Evolutionary conservation across 1,140 invertebrate species (phyloP).

Genomic region (Bathynomus jamesi): DNA sequence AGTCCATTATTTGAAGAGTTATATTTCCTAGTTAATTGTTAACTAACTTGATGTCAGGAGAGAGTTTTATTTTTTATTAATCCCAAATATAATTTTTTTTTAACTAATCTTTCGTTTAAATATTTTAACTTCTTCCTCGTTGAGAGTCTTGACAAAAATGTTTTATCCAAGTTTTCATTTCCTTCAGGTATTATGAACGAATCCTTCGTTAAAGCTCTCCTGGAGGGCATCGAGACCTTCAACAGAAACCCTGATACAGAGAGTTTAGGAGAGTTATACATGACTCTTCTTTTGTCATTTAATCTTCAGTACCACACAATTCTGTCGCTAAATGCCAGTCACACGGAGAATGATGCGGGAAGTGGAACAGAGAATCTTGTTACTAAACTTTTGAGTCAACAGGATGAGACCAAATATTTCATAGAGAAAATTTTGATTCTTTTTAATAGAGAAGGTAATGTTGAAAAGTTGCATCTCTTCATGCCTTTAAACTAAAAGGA

Average conservation of each 20-base stretch:
- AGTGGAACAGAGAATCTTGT: slow-evolving; percentile 58
- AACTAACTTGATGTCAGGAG: no score
- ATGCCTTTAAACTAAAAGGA: no score
- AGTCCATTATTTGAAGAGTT: no score
- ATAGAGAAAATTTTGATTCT: slow-evolving; percentile 80
- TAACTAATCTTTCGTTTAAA: no score
- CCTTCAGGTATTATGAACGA: slow-evolving; percentile 70
- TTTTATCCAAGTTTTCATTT: no score
- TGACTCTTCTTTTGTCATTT: slow-evolving; percentile 74
- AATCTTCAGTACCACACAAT: slow-evolving; percentile 68
- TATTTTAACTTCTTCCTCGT: no score
- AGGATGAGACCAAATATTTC: slow-evolving; percentile 68
- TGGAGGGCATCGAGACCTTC: slow-evolving; percentile 70
- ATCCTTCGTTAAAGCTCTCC: slow-evolving; percentile 66
- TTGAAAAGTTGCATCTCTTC: no score
- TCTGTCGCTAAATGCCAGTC: slow-evolving; percentile 30
- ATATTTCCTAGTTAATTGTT: no score
- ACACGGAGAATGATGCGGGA: background rate
- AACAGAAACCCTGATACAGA: slow-evolving; percentile 58
- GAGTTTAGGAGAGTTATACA: slow-evolving; percentile 67
- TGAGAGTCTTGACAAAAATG: no score
- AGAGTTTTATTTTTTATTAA: no score
- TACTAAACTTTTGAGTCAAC: slow-evolving; percentile 60
- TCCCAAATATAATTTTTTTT: no score
- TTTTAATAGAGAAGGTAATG: slow-evolving; percentile 80